These are phyloP conservation scores for Motacilla tschutschensis DNA, from an alignment of 2,113 vertebrate genomes.

Conservation along the genomic window DNA sequence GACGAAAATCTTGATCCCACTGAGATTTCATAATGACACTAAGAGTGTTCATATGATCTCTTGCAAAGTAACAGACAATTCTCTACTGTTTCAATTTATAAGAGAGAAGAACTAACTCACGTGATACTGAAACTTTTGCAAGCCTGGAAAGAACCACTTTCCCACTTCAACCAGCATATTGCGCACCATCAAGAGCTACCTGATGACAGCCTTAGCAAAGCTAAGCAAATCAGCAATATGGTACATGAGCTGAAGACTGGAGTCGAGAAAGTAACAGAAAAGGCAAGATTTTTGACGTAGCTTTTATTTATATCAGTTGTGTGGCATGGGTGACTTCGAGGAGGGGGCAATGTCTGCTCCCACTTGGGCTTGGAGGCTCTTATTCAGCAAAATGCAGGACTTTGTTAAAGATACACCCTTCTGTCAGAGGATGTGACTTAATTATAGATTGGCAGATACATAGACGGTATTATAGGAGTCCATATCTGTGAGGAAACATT, in stretches of 20 bases:
- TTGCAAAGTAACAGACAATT: neutral
- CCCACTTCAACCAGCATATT: conserved; percentile 76
- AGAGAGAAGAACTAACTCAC: conserved; percentile 78
- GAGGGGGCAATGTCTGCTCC: neutral
- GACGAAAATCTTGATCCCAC: neutral
- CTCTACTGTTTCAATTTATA: neutral
- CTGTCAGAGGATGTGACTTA: neutral
- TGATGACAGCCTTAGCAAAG: conserved; percentile 76
- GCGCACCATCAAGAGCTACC: conserved; percentile 67
- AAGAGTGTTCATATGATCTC: neutral
- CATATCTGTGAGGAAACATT: neutral
- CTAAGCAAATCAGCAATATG: conserved; percentile 80
- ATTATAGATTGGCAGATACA: neutral
- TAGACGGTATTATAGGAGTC: neutral
- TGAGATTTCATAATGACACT: neutral
- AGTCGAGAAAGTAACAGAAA: conserved; percentile 79
- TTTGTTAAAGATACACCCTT: neutral
- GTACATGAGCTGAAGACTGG: conserved; percentile 77
- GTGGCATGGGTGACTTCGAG: accelerated
- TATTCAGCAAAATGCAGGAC: neutral
- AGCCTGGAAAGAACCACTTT: conserved; percentile 81
- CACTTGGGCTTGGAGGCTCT: neutral
- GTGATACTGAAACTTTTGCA: conserved; percentile 79
- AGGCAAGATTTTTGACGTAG: conserved; percentile 47
- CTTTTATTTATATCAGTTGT: neutral